Evolutionary conservation across 2,888 invertebrate genomes (phyloP).

Genomic region (Phasia obesa): DNA sequence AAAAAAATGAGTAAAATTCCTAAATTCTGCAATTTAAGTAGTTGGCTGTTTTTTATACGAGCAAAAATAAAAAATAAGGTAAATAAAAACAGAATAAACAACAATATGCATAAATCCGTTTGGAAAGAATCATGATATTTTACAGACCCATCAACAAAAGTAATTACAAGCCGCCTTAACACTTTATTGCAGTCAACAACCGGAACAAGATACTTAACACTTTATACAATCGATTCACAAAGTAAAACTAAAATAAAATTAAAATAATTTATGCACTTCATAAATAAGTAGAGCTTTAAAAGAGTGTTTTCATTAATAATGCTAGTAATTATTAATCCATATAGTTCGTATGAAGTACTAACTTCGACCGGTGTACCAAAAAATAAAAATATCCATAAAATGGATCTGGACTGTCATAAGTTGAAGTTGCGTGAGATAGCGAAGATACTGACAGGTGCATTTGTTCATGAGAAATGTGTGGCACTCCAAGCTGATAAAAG

Average conservation of each 20-base stretch:
- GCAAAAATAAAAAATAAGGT: background rate
- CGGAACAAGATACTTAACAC: slow-evolving; percentile 70
- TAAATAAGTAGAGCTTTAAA: slow-evolving; percentile 26
- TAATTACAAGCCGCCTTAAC: slow-evolving; percentile 60
- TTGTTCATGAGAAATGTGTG: no score
- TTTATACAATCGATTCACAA: slow-evolving; percentile 49
- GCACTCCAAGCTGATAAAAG: no score
- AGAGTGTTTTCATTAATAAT: background rate
- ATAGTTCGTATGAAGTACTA: no score
- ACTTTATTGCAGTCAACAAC: slow-evolving; percentile 68
- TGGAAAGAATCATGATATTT: slow-evolving; percentile 49
- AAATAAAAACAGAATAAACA: slow-evolving; percentile 26
- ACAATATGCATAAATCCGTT: slow-evolving; percentile 29
- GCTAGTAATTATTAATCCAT: no score
- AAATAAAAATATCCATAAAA: no score
- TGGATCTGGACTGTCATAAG: no score
- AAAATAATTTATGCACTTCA: slow-evolving; percentile 41
- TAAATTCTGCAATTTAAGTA: slow-evolving; percentile 44
- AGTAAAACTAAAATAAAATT: slow-evolving; percentile 2
- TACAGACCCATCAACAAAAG: slow-evolving; percentile 54
- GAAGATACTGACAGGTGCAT: no score
- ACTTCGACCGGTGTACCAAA: no score
- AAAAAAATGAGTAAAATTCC: slow-evolving; percentile 6
- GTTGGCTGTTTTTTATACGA: slow-evolving; percentile 35
- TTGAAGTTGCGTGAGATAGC: no score